Percentiles rank a stretch among this genome's conserved stretches.
These are phyloP conservation scores for Cheiracanthium punctorium DNA, from an alignment of 2,888 invertebrate genomes.

Conservation along the genomic window DNA sequence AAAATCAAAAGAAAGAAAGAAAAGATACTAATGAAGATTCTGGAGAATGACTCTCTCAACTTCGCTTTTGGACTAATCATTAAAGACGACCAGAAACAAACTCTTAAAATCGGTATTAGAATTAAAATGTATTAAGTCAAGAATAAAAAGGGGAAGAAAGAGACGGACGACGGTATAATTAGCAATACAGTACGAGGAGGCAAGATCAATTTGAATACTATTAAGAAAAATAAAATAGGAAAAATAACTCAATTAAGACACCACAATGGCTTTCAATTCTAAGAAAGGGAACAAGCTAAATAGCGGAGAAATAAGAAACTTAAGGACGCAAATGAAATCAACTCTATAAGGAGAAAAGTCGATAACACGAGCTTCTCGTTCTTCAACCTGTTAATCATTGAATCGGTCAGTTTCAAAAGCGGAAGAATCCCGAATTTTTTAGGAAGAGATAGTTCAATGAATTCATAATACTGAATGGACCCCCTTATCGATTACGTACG, in stretches of 20 bases:
- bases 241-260: slow-evolving; percentile 4
- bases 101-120: slow-evolving; percentile 12
- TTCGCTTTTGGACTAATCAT: slow-evolving; percentile 7
- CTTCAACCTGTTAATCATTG: too few species aligned
- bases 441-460: too few species aligned
- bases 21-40: slow-evolving; percentile 23
- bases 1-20: neutral
- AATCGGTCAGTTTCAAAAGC: too few species aligned
- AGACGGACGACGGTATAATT: neutral
- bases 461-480: too few species aligned
- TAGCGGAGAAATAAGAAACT: too few species aligned
- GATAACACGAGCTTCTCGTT: too few species aligned
- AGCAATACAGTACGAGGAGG: neutral
- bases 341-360: too few species aligned
- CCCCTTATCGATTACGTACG: too few species aligned
- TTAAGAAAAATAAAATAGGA: slow-evolving; percentile 8
- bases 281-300: too few species aligned
- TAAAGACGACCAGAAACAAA: slow-evolving; percentile 9
- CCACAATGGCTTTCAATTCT: neutral
- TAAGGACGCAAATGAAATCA: too few species aligned
- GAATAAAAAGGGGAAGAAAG: slow-evolving; percentile 11
- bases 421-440: too few species aligned
- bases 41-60: slow-evolving; percentile 13
- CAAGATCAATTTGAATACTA: slow-evolving; percentile 4
- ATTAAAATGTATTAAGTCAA: slow-evolving; percentile 24